Evolutionary conservation across 2,888 invertebrate species (phyloP).

Genomic region (Drosophila antonietae): DNA sequence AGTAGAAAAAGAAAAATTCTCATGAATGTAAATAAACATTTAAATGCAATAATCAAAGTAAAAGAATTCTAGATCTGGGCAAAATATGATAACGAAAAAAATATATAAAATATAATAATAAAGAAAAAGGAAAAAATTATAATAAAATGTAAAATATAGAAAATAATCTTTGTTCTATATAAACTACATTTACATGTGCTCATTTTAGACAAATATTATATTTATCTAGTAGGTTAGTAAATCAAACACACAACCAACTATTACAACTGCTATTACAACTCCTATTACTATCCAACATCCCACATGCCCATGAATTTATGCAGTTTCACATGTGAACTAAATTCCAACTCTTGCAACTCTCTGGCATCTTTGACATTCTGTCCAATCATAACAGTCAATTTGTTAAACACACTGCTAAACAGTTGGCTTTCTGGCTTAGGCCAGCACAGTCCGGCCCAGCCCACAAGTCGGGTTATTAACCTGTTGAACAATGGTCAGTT

Average conservation of each 20-base stretch:
- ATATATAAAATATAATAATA: no score
- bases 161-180: neutral
- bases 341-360: neutral
- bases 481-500: constrained; percentile 65
- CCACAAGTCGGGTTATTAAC: constrained; percentile 61
- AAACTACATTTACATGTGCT: no score
- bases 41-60: no score
- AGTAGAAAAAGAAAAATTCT: no score
- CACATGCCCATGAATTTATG: neutral
- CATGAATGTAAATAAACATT: no score
- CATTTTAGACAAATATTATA: neutral
- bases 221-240: neutral
- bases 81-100: no score
- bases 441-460: neutral
- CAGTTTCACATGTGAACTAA: constrained; percentile 19
- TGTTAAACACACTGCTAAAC: constrained; percentile 32
- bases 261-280: neutral
- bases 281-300: neutral
- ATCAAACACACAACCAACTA: neutral
- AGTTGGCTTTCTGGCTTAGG: constrained; percentile 5
- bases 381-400: constrained; percentile 34
- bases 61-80: no score
- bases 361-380: neutral
- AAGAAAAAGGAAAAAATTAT: no score
- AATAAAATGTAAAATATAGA: neutral